These are phyloP conservation scores for Cuculus canorus DNA, from an alignment of 2,797 vertebrate genomes.

Conservation along the genomic window DNA sequence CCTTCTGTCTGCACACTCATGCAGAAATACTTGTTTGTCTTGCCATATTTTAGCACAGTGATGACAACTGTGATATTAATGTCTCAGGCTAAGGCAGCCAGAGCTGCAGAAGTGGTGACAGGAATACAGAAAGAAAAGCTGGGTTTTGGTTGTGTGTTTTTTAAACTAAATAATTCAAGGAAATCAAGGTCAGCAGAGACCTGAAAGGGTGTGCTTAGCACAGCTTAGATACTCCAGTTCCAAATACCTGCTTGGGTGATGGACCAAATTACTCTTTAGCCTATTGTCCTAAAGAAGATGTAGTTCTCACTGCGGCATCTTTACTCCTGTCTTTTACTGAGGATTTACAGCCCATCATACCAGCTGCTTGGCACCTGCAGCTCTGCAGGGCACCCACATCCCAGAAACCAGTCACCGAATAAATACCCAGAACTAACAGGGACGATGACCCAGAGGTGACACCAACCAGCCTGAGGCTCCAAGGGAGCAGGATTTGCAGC, in stretches of 20 bases:
- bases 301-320: not conserved
- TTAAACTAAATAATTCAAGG: not conserved
- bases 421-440: rapidly evolving
- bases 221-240: not conserved
- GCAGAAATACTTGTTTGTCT: not conserved
- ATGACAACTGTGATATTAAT: not conserved
- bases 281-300: not conserved
- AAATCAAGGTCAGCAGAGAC: not conserved
- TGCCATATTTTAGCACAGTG: not conserved
- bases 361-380: not conserved
- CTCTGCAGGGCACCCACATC: not conserved
- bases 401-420: not conserved
- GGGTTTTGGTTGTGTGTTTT: rapidly evolving
- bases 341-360: not conserved
- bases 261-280: not conserved
- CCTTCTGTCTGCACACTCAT: not conserved
- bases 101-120: not conserved
- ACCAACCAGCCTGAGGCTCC: not conserved
- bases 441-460: not conserved
- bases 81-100: not conserved
- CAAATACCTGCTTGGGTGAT: not conserved
- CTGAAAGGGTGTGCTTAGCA: not conserved
- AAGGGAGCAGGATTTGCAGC: not conserved
- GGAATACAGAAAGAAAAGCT: not conserved
- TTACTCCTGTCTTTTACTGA: not conserved